A percentile compares a stretch with the other conserved stretches of the same genome.
phyloP scores from a whole-genome alignment of 2,888 invertebrate genomes.

The Pharmacophagus antenor region DNA sequence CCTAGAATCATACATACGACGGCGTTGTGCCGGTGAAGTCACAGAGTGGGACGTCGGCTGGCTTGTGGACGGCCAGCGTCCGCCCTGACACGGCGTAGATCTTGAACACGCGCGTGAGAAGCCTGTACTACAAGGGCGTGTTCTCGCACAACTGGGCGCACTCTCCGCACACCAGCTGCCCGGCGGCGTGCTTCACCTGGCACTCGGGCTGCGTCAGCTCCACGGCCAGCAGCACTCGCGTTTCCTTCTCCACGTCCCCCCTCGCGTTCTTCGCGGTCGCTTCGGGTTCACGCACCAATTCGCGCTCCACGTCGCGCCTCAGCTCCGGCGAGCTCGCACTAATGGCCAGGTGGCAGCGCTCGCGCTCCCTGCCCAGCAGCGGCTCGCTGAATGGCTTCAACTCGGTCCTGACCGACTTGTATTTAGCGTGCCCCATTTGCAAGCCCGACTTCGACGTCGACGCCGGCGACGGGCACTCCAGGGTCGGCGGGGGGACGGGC shows the following conservation, averaged over 20 bases:
- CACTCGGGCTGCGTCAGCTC: conserved; percentile 54
- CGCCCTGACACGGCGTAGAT: conserved; percentile 68
- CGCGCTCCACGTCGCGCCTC: conserved; percentile 41
- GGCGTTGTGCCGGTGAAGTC: conserved; percentile 40
- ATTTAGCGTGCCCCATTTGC: conserved; percentile 33
- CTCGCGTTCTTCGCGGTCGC: conserved; percentile 30
- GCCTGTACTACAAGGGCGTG: conserved; percentile 72
- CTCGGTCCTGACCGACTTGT: conserved; percentile 40
- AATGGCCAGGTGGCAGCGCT: conserved; percentile 46
- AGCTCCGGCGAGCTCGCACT: conserved; percentile 76
- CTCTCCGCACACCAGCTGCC: conserved; percentile 51
- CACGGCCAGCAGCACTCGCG: conserved; percentile 69
- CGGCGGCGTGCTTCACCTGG: conserved; percentile 45
- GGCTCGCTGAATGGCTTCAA: conserved; percentile 70
- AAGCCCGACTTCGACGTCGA: conserved; percentile 44
- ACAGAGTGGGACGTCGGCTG: conserved; percentile 39
- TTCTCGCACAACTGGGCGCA: conserved; percentile 51
- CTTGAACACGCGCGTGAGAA: conserved; percentile 74
- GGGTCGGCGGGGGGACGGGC: conserved; percentile 45
- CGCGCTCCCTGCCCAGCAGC: conserved; percentile 56
- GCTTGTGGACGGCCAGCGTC: conserved; percentile 38
- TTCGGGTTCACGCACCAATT: conserved; percentile 32
- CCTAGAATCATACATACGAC: conserved; percentile 43
- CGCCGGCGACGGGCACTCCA: conserved; percentile 42
- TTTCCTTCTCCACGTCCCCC: conserved; percentile 42